Evolutionary conservation across 2,797 vertebrate genomes (phyloP), one percentile per base, ranked within the genome.

Genomic region (Anableps anableps): DNA sequence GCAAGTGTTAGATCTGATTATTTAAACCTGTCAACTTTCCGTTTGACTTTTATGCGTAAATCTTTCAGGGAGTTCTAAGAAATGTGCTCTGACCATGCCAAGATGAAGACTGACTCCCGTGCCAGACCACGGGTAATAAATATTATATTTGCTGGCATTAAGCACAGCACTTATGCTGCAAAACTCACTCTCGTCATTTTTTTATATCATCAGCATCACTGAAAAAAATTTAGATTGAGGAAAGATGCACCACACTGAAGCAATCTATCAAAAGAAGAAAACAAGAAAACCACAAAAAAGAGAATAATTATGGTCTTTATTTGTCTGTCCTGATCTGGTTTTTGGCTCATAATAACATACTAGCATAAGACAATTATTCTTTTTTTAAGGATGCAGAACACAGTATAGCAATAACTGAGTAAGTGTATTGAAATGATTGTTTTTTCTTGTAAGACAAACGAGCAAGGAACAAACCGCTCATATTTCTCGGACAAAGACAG

Each of bases 71-170:
- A 75, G 47, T 93, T 93, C 88, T 88, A 85, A 91, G 86, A 92
- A 92, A 81, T 0, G 4, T 71, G 76, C 81, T 78, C 64, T 77
- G 78, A 80, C 80, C 79, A 34, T 83, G 89, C 88, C 85, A 83
- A 85, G 85, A 90, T 78, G 84, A 81, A 82, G 86, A 38, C 80
- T 38, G 68, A 78, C 62, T 90, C 66, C 85, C 23, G 41, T 71
- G 90, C 94, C 92, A 93, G 92, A 89, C 93, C 92, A 79, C 90
- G 76, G 80, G 85, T 91, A 88, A 85, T 92, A 92, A 91, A 91
- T 85, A 90, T 91, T 78, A 86, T 72, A 93, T 83, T 86, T 85
- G 78, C 84, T 91, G 91, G 88, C 90, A 91, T 89, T 91, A 91
- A 88, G 55, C 73, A 78, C 62, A 88, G 86, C 55, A 70, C 81